These are phyloP conservation scores for Onychomys arenicola DNA, from an alignment of 2,797 vertebrate genomes.

Conservation along the genomic window DNA sequence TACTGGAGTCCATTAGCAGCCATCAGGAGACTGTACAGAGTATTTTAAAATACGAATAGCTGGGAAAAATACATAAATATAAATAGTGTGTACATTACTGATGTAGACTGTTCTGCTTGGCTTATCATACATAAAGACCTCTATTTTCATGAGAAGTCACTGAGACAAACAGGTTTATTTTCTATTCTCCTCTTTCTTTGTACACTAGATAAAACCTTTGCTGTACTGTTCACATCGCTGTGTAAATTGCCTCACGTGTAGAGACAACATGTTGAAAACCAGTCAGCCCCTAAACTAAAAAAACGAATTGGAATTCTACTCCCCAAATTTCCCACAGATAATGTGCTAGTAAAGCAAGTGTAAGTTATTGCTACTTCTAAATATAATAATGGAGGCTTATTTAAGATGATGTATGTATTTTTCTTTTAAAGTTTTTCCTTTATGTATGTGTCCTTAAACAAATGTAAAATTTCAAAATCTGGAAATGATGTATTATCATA, in stretches of 20 bases:
- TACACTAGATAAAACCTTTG: constrained; percentile 37
- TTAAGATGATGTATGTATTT: constrained; percentile 66
- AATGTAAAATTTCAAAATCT: constrained; percentile 48
- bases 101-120: constrained; percentile 24
- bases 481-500: not conserved
- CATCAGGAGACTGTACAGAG: not conserved
- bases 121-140: not conserved
- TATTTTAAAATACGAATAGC: constrained; percentile 6
- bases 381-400: constrained; percentile 60
- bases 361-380: constrained; percentile 61
- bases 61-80: constrained; percentile 2
- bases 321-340: constrained; percentile 55
- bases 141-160: constrained; percentile 59
- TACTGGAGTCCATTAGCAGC: not conserved
- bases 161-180: constrained; percentile 13
- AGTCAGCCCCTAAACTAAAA: constrained; percentile 54
- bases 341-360: constrained; percentile 54
- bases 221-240: not conserved
- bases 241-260: constrained; percentile 60
- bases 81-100: not conserved
- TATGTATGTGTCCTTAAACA: constrained; percentile 1
- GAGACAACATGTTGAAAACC: not conserved
- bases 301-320: constrained; percentile 19
- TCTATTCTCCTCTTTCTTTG: constrained; percentile 21
- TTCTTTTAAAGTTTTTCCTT: not conserved